These are phyloP conservation scores for Siphamia tubifer DNA, from an alignment of 2,113 vertebrate species.

Conservation along the genomic window DNA sequence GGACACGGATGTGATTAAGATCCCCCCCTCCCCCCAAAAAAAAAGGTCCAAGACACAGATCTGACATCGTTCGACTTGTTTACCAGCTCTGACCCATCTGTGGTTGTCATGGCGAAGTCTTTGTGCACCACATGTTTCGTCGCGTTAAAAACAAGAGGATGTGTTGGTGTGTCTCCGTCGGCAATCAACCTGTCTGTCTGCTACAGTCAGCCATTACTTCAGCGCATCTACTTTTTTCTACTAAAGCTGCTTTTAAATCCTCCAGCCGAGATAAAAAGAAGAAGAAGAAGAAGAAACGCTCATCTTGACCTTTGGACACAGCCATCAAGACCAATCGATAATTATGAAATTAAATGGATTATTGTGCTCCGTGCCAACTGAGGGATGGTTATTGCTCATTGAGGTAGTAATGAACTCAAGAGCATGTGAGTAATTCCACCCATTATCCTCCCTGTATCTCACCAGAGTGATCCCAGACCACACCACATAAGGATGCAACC, in stretches of 20 bases:
- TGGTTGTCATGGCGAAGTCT: background rate
- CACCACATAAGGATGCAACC: background rate
- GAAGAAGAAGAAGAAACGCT: background rate
- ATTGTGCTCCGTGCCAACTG: constrained; percentile 41
- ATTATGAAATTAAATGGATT: constrained; percentile 68
- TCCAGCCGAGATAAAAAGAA: background rate
- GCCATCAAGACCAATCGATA: constrained; percentile 54
- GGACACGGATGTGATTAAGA: background rate
- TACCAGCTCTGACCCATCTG: background rate
- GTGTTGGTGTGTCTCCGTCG: background rate
- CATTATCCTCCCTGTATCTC: background rate
- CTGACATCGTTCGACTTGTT: background rate
- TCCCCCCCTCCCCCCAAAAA: no score
- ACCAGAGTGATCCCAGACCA: no score
- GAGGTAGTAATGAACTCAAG: constrained; percentile 58
- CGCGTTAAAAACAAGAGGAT: background rate
- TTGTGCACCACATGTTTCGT: background rate
- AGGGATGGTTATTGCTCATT: constrained; percentile 63
- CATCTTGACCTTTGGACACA: constrained; percentile 49
- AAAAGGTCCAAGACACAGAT: background rate
- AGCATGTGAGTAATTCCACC: constrained; percentile 44
- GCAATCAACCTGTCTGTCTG: constrained; percentile 39
- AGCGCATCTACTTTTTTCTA: background rate
- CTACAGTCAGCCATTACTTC: constrained; percentile 10
- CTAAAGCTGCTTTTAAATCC: constrained; percentile 13